Conservation (phyloP, 2,113 vertebrate genomes). For the Conger conger region DNA sequence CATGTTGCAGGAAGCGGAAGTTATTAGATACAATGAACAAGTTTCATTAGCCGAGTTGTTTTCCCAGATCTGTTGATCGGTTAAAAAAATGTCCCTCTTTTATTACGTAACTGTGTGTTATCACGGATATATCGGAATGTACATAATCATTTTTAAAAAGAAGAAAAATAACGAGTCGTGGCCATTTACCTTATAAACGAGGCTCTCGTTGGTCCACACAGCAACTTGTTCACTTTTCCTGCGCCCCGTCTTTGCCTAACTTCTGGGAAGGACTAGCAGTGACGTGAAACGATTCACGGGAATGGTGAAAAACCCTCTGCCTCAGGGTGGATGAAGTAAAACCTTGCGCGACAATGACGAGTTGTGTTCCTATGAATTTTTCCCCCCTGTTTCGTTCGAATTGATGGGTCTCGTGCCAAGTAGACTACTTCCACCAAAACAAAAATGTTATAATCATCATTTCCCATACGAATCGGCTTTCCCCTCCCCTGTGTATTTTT, state of each 20-base stretch:
- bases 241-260: conserved; percentile 52
- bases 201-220: conserved; percentile 49
- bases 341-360: background rate
- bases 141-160: background rate
- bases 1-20: conserved; percentile 33
- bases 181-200: conserved; percentile 50
- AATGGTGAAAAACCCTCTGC: conserved; percentile 12
- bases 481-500: background rate
- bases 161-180: background rate
- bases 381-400: background rate
- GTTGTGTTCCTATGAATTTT: background rate
- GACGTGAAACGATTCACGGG: conserved; percentile 40
- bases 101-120: background rate
- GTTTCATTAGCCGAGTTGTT: conserved; percentile 32
- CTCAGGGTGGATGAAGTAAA: conserved; percentile 4
- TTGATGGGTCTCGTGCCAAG: background rate
- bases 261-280: conserved; percentile 50
- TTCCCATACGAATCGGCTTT: background rate
- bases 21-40: conserved; percentile 30
- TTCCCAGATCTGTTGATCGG: background rate
- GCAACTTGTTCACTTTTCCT: conserved; percentile 37
- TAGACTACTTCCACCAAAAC: background rate
- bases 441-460: background rate
- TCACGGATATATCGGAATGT: background rate
- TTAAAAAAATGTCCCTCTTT: background rate